Evolutionary conservation across 2,797 vertebrate genomes (phyloP), one percentile per base, ranked within the genome.

Genomic region (Ciconia nigra): DNA sequence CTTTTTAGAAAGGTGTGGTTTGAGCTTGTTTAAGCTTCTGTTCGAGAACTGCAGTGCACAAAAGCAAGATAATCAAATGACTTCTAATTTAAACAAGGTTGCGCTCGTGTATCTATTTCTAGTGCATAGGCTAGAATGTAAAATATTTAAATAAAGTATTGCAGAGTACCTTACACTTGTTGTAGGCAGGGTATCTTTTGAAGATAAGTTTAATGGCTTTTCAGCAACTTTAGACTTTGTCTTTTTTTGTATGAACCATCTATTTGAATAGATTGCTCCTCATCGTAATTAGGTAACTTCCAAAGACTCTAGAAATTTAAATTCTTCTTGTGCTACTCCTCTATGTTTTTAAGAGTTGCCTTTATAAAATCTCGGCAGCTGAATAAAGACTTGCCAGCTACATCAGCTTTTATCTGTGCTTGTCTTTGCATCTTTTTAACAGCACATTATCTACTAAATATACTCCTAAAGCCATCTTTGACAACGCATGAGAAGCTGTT

Each of bases 341-440:
- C 33, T 22, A 5, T 3, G 0, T 76, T 82, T 89, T 59, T 13
- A 74, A 59, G 42, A 47, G 35, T 87, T 82, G 65, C 39, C 33
- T 74, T 83, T 71, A 7, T 78, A 81, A 70, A 15, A 16, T 39
- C 58, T 62, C 6, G 1, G 57, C n/a, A 87, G 52, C 29, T 79
- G 65, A 74, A 76, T 85, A 55, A 76, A 81, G 69, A n/a, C 62
- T 81, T 82, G 39, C 52, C 46, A 73, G 47, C 42, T 47, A 12
- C 46, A 17, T 42, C 67, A 69, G 72, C 87, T 83, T 78, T 88
- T 69, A 52, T 78, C 72, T 54, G 9, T 67, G 52, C 41, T 89
- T 63, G n/a, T 62, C 65, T 83, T 73, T 79, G 70, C 66, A 80
- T 93, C 70, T 90, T 86, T 94, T 91, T 37, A 74, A 69, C 55